Conservation (phyloP, 2,113 vertebrate genomes). For the Cinclus mexicanus region DNA sequence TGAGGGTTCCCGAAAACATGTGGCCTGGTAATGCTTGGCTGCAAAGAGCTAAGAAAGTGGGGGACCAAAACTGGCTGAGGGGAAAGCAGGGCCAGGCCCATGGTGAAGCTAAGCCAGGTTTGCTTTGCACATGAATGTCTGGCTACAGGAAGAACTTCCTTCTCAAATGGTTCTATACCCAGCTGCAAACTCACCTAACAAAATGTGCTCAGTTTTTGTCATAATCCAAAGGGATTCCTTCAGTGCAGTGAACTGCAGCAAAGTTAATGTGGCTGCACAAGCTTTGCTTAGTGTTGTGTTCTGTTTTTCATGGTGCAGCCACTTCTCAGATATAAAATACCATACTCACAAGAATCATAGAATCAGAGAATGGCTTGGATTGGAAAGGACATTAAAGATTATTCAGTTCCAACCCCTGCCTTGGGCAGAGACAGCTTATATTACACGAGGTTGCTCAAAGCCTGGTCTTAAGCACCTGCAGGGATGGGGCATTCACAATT, state of each 20-base stretch:
- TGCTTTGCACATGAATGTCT: background rate
- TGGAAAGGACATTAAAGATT: background rate
- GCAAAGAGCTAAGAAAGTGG: background rate
- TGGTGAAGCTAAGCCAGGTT: background rate
- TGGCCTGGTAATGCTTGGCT: background rate
- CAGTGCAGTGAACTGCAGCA: no score
- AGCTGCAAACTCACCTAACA: accelerated
- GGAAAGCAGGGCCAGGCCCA: background rate
- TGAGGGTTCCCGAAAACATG: background rate
- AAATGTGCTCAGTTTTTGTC: background rate
- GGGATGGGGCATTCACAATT: background rate
- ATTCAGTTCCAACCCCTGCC: background rate
- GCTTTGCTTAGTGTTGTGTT: background rate
- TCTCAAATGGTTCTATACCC: background rate
- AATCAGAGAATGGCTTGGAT: background rate
- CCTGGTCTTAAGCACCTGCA: background rate
- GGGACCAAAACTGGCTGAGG: background rate
- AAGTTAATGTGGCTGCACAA: background rate
- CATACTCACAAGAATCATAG: background rate
- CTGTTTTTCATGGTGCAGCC: background rate
- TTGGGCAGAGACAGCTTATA: background rate
- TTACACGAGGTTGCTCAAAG: background rate
- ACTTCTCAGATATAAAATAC: background rate
- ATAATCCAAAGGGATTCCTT: background rate
- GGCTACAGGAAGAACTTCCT: background rate